Evolutionary conservation across 2,888 invertebrate species (phyloP), one percentile per base, ranked within the genome.

Genomic region (Nipponacmea schrenckii): DNA sequence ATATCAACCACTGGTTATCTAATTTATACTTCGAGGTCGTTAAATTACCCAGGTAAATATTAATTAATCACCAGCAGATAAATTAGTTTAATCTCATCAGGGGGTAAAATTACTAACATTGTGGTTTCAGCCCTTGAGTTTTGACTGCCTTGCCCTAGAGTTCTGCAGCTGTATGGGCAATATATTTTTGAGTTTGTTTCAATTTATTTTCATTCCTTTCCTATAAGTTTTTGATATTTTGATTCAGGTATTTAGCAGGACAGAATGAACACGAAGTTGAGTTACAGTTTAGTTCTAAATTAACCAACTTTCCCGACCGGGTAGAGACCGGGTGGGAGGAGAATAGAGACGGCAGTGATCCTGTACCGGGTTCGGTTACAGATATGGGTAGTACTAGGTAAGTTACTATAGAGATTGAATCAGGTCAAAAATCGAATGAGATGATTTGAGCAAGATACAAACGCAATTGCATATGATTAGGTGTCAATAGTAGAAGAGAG

Each of bases 261-360:
- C 87, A 87, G 83, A 87, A 86, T 73, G 88, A 88, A 76, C 86
- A 83, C 74, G 88, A 87, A 72, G 87, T 87, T 39, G 88, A 88
- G 76, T 77, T 88, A 20, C 85, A 86, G 76, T 87, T 87, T 76
- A 81, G 84, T 5, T 87, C 87, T 0, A 83, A 83, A 0, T 70
- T 87, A 72, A 80, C 86, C n/a, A 84, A 84, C 7, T 84, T 83
- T 69, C 88, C 88, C n/a, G 86, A 86, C 73, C 79, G 88, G 15
- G 79, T 87, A 27, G 77, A 84, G 67, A 84, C 83, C 1, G 84
- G 83, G 0, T 82, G 83, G 72, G 87, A 87, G 76, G 84, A 85
- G 69, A 83, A 83, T 70, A 75, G 79, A 12, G 87, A 87, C 67
- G 86, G 86, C 4, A 85, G 86, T 72, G 83, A 84, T 27, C 86